phyloP scores from a whole-genome alignment of 2,888 invertebrate genomes.

The Orthonevra nobilis region DNA sequence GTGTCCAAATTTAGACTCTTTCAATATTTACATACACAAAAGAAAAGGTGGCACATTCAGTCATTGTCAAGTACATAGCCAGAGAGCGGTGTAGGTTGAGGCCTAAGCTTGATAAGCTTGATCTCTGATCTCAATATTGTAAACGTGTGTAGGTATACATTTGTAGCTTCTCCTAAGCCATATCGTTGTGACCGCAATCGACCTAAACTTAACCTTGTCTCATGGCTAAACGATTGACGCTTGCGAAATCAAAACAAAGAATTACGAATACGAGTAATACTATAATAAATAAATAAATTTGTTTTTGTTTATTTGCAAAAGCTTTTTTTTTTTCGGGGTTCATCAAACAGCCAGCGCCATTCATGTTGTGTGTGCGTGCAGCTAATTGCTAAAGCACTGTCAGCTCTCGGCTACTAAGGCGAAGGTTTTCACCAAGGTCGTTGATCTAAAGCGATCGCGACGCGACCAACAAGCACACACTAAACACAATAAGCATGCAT shows the following conservation, averaged over 20 bases:
- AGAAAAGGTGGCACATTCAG: constrained; percentile 31
- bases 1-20: constrained; percentile 49
- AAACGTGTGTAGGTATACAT: too few species aligned
- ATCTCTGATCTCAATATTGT: constrained; percentile 49
- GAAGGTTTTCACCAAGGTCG: constrained; percentile 69
- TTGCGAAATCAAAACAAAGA: constrained; percentile 43
- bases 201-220: constrained; percentile 52
- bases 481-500: constrained; percentile 33
- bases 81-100: neutral
- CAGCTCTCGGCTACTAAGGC: constrained; percentile 56
- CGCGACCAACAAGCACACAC: too few species aligned
- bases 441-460: constrained; percentile 59
- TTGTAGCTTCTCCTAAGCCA: too few species aligned
- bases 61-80: constrained; percentile 48
- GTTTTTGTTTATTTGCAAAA: constrained; percentile 28
- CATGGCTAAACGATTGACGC: constrained; percentile 47
- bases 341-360: constrained; percentile 23
- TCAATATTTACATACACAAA: constrained; percentile 18
- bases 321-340: constrained; percentile 18
- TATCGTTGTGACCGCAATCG: constrained; percentile 49
- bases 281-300: neutral
- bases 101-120: constrained; percentile 1
- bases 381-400: constrained; percentile 21
- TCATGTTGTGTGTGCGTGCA: constrained; percentile 57
- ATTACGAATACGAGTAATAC: too few species aligned